Evolutionary conservation across 2,888 invertebrate species (phyloP).

Genomic region (Ecliptopera silaceata): DNA sequence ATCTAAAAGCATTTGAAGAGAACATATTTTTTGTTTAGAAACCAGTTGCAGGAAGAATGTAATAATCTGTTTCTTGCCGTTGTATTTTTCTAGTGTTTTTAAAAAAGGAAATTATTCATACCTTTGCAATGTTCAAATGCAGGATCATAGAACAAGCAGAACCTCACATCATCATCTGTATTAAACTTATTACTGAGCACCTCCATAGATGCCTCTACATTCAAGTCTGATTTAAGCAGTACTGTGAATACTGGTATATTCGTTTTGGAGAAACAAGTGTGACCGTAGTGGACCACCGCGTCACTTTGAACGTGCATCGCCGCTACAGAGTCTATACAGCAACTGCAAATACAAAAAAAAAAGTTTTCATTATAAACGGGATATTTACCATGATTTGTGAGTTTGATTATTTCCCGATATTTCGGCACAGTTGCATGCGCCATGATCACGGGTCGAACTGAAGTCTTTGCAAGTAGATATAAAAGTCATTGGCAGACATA

Average conservation of each 20-base stretch:
- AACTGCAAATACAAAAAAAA: slow-evolving; percentile 85
- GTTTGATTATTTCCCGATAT: no score
- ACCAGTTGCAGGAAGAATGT: no score
- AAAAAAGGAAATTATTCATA: slow-evolving; percentile 35
- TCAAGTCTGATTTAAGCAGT: slow-evolving; percentile 84
- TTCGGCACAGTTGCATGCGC: no score
- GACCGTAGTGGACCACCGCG: slow-evolving; percentile 95
- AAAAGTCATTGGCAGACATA: no score
- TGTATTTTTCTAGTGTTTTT: no score
- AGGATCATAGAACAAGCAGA: slow-evolving; percentile 87
- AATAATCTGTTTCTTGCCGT: no score
- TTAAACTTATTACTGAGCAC: slow-evolving; percentile 46
- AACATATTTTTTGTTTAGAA: no score
- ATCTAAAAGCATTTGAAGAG: no score
- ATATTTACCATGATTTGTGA: no score
- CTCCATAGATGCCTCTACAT: slow-evolving; percentile 62
- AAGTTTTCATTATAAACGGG: no score
- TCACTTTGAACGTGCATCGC: slow-evolving; percentile 94
- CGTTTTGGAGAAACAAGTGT: slow-evolving; percentile 91
- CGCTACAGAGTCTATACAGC: slow-evolving; percentile 95
- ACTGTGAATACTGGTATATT: slow-evolving; percentile 90
- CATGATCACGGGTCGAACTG: no score
- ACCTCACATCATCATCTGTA: slow-evolving; percentile 53
- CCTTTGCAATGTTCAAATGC: slow-evolving; percentile 85
- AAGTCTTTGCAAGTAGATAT: no score